These are phyloP conservation scores for human DNA, from an alignment of 2,113 vertebrate genomes.

Conservation along the genomic window GRCh38 chr2:74563501-74564000, in stretches of 20 bases:
- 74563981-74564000: not conserved
- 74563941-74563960: conserved; percentile 22
- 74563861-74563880: conserved; percentile 9
- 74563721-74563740: not conserved
- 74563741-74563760: not conserved
- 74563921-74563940: conserved; percentile 38
- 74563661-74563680: not conserved
- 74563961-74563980: not conserved
- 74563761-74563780: not conserved
- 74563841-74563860: conserved; percentile 5
- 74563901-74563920: conserved; percentile 53
- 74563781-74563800: not conserved
- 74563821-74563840: not conserved
- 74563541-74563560: too few species aligned
- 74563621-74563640: not conserved
- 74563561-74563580: too few species aligned
- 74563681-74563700: not conserved
- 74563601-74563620: too few species aligned
- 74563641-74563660: not conserved
- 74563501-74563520: too few species aligned
- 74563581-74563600: too few species aligned
- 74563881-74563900: conserved; percentile 51
- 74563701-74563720: not conserved
- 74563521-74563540: too few species aligned
- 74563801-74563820: not conserved